Percentiles rank a stretch among this genome's conserved stretches.
Conservation (phyloP, 2,797 vertebrate genomes). For the Helostoma temminkii region DNA sequence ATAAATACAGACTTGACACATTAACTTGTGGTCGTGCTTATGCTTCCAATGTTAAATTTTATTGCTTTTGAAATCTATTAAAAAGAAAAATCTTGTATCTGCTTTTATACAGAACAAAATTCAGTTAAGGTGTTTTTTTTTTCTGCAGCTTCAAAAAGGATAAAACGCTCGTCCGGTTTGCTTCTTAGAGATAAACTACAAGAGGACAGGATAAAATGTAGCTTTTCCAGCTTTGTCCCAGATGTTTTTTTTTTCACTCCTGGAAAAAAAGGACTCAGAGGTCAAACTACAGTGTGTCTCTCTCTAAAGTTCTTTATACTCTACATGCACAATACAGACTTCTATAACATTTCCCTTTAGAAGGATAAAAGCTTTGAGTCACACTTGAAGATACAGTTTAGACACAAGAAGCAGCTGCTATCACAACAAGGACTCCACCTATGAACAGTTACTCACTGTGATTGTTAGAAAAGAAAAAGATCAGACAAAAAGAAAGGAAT, state of each 20-base stretch:
- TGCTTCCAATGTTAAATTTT: no score
- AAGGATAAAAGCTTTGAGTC: not conserved
- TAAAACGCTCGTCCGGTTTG: no score
- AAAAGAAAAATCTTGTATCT: no score
- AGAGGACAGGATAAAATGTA: constrained; percentile 6
- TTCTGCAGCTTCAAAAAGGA: no score
- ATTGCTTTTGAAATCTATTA: no score
- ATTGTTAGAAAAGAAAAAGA: no score
- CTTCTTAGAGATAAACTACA: constrained; percentile 10
- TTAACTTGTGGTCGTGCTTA: no score
- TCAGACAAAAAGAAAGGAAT: no score
- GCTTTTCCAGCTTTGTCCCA: constrained; percentile 22
- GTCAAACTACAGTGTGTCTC: constrained; percentile 1
- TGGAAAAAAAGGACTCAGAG: constrained; percentile 10
- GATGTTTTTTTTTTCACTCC: constrained; percentile 14
- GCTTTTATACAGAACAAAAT: no score
- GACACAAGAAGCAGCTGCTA: not conserved
- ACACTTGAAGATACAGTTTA: not conserved
- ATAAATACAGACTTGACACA: no score
- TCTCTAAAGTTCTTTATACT: not conserved
- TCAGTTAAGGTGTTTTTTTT: no score
- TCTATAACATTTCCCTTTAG: not conserved
- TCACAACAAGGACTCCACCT: constrained; percentile 20
- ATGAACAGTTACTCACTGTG: constrained; percentile 3
- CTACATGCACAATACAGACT: not conserved